Evolutionary conservation across 2,113 vertebrate genomes (phyloP), one percentile per base, ranked within the genome.

Genomic region (Cyprinus carpio): DNA sequence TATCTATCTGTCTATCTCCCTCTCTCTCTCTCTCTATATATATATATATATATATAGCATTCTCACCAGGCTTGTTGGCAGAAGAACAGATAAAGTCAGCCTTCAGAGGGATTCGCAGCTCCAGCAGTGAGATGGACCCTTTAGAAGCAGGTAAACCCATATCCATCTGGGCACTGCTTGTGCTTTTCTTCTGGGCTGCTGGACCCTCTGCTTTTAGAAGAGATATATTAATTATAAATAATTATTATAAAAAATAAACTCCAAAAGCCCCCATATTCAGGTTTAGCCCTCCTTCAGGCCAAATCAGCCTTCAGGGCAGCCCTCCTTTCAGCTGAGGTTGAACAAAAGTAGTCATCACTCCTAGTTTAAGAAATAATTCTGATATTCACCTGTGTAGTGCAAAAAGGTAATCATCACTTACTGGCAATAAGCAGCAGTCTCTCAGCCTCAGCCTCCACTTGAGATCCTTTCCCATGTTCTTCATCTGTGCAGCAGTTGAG

Each of bases 401-500:
- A 64, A 27, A 64, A 62, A 11, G 29, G 5, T 40, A 46, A 80
- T 9, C 3, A 46, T 31, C 13, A 93, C 97, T 49, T 93, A 99
- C 98, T 98, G 87, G 98, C 96, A 62, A 99, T 93, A 25, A 99
- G 93, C 88, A 99, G 95, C 3, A 99, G 95, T 85, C 98, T 93
- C 90, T 99, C 96, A 0, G 96, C 98, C 81, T 99, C 98, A 1
- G 98, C 98, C 92, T 99, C 98, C 89, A 99, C 97, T 83, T 96
- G 95, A 0, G 97, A 97, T 2, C 98, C 98, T 90, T 97, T 98
- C 2, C 98, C 98, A 9, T 99, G 98, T 0, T 99, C 98, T 86
- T 97, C 97, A 77, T 99, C 98, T 2, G 96, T 95, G 90, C 98
- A 99, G 91, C 98, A 99, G 90, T 98, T 99, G 34, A 99, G 94